Evolutionary conservation across 2,888 invertebrate genomes (phyloP), one percentile per base, ranked within the genome.

Genomic region (Cecidostiba fungosa): DNA sequence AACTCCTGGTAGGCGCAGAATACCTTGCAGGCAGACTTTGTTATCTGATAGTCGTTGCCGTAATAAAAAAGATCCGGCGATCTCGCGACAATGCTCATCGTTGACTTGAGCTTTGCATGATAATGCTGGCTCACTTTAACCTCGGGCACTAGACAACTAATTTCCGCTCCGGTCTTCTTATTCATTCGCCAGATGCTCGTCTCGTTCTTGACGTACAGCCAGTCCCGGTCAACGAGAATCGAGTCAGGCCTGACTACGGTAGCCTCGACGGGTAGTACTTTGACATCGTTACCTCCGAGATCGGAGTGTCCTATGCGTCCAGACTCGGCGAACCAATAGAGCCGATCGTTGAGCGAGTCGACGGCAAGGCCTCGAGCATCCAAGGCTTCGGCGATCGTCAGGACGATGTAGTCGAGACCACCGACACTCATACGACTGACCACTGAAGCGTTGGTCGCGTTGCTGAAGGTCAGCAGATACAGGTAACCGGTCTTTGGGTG

Each of bases 191-290:
- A 82, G 23, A 82, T 50, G 36, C 76, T 82, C 47, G 26, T 76
- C 10, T 36, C 23, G 50, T 82, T 82, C 12, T 82, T 82, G 6
- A 82, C 66, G 69, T 82, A 82, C 0, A 82, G 14, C 82, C 76
- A 82, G 0, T 82, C 62, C 0, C 50, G 50, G 23, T 82, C 82
- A 1, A 82, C 23, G 2, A 82, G 26, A 76, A 76, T 82, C 8
- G 36, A 43, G 16, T 82, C 36, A 0, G 59, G 43, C 32, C 36
- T 66, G 23, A 50, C 6, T 36, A 82, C 69, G 23, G 82, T 76
- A n/a, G 69, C 43, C 26, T 66, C 47, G 19, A 16, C 23, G 8
- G 47, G 12, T 5, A 82, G 23, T 3, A 70, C 47, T 16, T 69
- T 69, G 3, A 76, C 47, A 12, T 69, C 76, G 3, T 12, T 26